Evolutionary conservation across 2,113 vertebrate species (phyloP), one percentile per base, ranked within the genome.

Genomic region (Ceyx margarethae): DNA sequence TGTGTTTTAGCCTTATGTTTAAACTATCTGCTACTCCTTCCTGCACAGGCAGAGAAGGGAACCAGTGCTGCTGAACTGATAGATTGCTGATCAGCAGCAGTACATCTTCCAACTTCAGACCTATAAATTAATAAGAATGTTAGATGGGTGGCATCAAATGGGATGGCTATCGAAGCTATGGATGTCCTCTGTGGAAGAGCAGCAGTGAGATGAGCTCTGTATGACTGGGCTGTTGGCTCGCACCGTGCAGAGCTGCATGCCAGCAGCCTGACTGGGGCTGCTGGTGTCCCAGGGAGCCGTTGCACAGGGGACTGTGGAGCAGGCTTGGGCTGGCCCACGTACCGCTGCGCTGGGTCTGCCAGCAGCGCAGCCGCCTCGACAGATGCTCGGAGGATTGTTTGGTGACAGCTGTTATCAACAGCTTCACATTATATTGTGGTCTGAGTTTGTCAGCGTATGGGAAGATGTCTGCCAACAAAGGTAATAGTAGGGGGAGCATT

Each of bases 171-270:
- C 13, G 20, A 5, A 60, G 66, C 35, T 28, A 2, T 4, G 4
- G 16, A 2, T 35, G 54, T 7, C 45, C 40, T 40, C 15, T 13
- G 14, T 7, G 7, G 29, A 18, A 10, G 87, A n/a, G 5, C 9
- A 2, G 50, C 21, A 2, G 20, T 0, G 12, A 31, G 40, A 2
- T 0, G 31, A 31, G 40, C 21, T 25, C 3, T 1, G 14, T 2
- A 12, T 1, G 29, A 48, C 61, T 6, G 43, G 21, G 57, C 5
- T 8, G 19, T 5, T 6, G 0, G 50, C 71, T 40, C 8, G 0
- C 1, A 5, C 9, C 4, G 6, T 1, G 18, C 12, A 18, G 68
- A 23, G 54, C 77, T 3, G 14, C 2, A 25, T 3, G 1, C 18
- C 15, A 4, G 33, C 17, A 15, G 42, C 35, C 13, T 8, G 31